Percentiles rank a stretch among this genome's conserved stretches.
Evolutionary conservation across 2,797 vertebrate genomes (phyloP).

Genomic region (Lagorchestes hirsutus): DNA sequence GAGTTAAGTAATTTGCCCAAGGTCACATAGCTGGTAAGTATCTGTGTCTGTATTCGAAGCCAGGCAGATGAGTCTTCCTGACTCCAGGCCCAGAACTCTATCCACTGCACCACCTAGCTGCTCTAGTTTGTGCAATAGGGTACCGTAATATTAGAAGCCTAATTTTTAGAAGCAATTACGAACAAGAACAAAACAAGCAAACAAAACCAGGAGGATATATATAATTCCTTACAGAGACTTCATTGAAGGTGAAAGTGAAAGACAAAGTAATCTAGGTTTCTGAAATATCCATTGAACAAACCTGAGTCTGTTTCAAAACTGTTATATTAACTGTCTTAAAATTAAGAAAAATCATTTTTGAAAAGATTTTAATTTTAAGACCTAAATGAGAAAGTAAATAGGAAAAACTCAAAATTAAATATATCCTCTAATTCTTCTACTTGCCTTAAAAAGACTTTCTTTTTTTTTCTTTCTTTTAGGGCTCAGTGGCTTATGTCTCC

Average conservation of each 20-base stretch:
- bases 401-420: neutral
- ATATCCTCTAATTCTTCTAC: neutral
- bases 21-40: neutral
- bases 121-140: neutral
- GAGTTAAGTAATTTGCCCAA: neutral
- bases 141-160: neutral
- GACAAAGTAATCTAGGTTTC: neutral
- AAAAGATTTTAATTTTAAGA: neutral
- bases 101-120: neutral
- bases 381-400: neutral
- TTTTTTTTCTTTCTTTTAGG: constrained; percentile 70
- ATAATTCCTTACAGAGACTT: neutral
- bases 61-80: neutral
- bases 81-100: neutral
- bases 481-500: constrained; percentile 82
- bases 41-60: neutral
- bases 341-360: constrained; percentile 21
- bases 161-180: neutral
- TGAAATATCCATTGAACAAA: neutral
- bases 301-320: neutral
- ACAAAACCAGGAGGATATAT: neutral
- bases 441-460: constrained; percentile 12
- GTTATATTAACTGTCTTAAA: neutral
- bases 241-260: constrained; percentile 12
- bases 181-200: neutral